Conservation (phyloP, 2,888 invertebrate genomes). For the Iselma pallidipennis region DNA sequence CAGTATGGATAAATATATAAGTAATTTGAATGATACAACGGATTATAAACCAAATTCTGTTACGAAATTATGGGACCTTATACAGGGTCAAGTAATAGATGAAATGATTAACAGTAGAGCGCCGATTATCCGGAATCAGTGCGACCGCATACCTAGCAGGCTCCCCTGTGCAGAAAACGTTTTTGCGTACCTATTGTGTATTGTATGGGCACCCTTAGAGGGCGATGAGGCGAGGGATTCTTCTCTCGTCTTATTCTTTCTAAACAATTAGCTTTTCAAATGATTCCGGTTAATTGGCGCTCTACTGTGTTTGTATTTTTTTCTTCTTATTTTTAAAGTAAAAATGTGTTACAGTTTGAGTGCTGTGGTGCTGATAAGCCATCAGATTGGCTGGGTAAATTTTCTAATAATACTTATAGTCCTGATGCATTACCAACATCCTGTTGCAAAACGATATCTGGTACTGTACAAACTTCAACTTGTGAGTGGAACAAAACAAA, state of each 20-base stretch:
- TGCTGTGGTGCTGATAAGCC: conserved; percentile 74
- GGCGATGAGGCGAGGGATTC: not conserved
- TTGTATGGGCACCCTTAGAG: no score
- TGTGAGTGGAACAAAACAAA: conserved; percentile 39
- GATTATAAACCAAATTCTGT: conserved; percentile 42
- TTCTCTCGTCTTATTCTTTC: not conserved
- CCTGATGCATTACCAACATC: conserved; percentile 61
- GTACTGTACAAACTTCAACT: conserved; percentile 57
- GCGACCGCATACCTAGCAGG: no score
- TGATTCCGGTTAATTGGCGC: not conserved
- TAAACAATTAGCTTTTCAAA: not conserved
- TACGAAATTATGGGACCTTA: conserved; percentile 74
- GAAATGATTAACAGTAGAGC: no score
- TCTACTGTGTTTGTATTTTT: no score
- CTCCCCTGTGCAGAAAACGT: no score
- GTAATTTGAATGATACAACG: conserved; percentile 51
- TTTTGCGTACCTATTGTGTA: no score
- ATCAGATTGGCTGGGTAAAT: conserved; percentile 62
- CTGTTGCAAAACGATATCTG: conserved; percentile 63
- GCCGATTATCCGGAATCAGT: conserved; percentile 37
- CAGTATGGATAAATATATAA: conserved; percentile 67
- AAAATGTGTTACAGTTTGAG: conserved; percentile 61
- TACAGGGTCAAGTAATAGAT: conserved; percentile 85
- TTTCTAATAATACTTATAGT: not conserved
- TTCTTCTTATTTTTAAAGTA: not conserved